A percentile compares a stretch with the other conserved stretches of the same genome.
phyloP scores from a whole-genome alignment of 2,888 invertebrate genomes.

The Drosophila diplacantha region DNA sequence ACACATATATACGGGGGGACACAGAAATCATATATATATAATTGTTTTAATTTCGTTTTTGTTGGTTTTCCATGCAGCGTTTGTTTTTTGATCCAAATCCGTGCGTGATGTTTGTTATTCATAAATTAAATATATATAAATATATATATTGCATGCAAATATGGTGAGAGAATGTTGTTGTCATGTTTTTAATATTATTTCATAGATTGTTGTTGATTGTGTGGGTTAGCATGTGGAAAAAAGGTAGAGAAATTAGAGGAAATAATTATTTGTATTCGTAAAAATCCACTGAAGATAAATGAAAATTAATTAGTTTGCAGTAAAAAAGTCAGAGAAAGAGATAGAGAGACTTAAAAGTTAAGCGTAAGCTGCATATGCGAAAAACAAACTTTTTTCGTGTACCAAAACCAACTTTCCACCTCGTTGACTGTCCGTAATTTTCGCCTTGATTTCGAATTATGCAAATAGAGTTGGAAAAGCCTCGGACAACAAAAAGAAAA shows the following conservation, averaged over 20 bases:
- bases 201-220: slow-evolving; percentile 23
- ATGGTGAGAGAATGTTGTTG: slow-evolving; percentile 39
- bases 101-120: slow-evolving; percentile 48
- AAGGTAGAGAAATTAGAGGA: slow-evolving; percentile 53
- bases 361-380: slow-evolving; percentile 45
- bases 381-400: slow-evolving; percentile 9
- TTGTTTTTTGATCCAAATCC: slow-evolving; percentile 59
- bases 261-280: slow-evolving; percentile 39
- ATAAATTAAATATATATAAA: slow-evolving; percentile 44
- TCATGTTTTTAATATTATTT: slow-evolving; percentile 28
- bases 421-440: slow-evolving; percentile 30
- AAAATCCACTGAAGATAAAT: slow-evolving; percentile 17
- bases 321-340: slow-evolving; percentile 4
- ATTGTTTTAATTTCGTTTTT: slow-evolving; percentile 39
- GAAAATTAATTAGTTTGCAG: slow-evolving; percentile 37
- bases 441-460: slow-evolving; percentile 49
- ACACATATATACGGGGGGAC: slow-evolving; percentile 20
- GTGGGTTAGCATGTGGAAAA: slow-evolving; percentile 64
- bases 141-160: slow-evolving; percentile 53
- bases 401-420: slow-evolving; percentile 3
- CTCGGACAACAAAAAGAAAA: slow-evolving; percentile 16
- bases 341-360: slow-evolving; percentile 35
- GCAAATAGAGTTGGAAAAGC: slow-evolving; percentile 40
- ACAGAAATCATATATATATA: slow-evolving; percentile 20
- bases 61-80: slow-evolving; percentile 58